Base-by-base conservation (phyloP, 2,888 invertebrate species). In the Trimorus sp. region DNA sequence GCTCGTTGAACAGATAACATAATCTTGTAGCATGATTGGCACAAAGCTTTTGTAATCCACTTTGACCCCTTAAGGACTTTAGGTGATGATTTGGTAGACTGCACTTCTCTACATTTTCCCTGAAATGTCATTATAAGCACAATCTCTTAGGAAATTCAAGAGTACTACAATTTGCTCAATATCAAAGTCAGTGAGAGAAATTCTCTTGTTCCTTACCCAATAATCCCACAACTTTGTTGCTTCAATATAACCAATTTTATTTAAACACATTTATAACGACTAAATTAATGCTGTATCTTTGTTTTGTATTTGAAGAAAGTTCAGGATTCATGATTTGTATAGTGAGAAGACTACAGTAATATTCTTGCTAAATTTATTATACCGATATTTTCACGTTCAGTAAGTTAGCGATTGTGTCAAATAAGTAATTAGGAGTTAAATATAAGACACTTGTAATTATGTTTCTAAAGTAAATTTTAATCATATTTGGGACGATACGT, bases 1-100 rank as follows among this genome's bases (percentile, higher is more conserved):
- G 62, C 42, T 71, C 68, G 73, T 54, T 78, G 74, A 59, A 63
- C 65, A 84, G 85, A 85, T 85, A 86, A 83, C 73, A 77, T 82
- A 77, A 82, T 82, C 77, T 73, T 81, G 59, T 63, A 77, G 63
- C 54, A 62, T 76, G 81, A 81, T 77, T 82, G 79, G 62, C 79
- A 70, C 75, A 75, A 80, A 74, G 79, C 79, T 80, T 71, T 74
- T 70, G 63, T 82, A 82, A 82, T 82, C 82, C 77, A 74, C 65
- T 78, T 68, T 68, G 69, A 63, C 59, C 65, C 42, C 58, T 73
- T 85, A 78, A 76, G 83, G 82, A 83, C 77, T 84, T 78, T 77
- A 68, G 73, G 69, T 76, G 77, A 68, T 73, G 73, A 82, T 77
- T 82, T 77, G 77, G 62, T 63, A 48, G 68, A 68, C 59, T 62